phyloP scores from a whole-genome alignment of 1,140 invertebrate species.

The Brachionus manjavacas region DNA sequence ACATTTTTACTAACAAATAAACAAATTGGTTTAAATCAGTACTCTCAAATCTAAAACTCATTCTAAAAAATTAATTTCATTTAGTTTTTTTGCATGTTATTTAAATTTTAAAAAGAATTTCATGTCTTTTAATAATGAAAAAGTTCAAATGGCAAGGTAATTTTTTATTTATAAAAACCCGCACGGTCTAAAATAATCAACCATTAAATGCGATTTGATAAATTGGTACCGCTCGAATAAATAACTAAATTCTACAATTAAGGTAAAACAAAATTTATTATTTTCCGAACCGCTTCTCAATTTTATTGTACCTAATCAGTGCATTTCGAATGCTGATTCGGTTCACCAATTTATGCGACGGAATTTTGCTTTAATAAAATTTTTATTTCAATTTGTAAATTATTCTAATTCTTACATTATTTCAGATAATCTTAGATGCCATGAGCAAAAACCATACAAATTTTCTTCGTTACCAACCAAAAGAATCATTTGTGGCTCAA shows the following conservation, averaged over 20 bases:
- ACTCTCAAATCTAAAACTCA: conserved; percentile 12
- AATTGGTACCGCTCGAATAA: background rate
- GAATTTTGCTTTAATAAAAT: conserved; percentile 8
- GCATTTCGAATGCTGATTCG: background rate
- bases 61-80: background rate
- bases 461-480: background rate
- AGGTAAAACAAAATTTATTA: background rate
- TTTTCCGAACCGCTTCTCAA: conserved; percentile 13
- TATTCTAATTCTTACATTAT: conserved; percentile 7
- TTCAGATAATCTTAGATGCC: conserved; percentile 25
- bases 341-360: background rate
- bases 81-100: background rate
- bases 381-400: background rate
- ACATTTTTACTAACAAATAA: background rate
- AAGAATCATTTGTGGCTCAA: conserved; percentile 21
- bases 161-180: background rate
- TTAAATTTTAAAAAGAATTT: background rate
- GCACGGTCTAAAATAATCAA: background rate
- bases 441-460: background rate
- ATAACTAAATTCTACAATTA: background rate
- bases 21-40: background rate
- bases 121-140: background rate
- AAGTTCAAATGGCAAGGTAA: background rate
- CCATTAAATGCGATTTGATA: background rate
- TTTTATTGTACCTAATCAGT: background rate